Evolutionary conservation across 1,140 invertebrate species (phyloP), one percentile per base, ranked within the genome.

Genomic region (Achroia grisella): DNA sequence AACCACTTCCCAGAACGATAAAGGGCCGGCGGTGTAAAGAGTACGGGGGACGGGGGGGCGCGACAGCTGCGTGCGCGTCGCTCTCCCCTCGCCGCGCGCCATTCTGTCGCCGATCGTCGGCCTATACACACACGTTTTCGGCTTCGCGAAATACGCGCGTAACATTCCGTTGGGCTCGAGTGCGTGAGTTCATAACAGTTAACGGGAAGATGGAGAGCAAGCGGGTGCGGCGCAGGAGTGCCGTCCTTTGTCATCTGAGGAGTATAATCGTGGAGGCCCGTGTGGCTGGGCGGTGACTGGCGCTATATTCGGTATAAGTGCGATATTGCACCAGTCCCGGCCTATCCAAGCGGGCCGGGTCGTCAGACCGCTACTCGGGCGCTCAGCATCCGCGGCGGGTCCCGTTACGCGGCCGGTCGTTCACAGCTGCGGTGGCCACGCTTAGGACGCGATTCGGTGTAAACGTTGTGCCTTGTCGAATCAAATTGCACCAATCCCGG

Each of bases 281-380:
- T 53, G 71, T 84, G 80, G 75, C 59, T 73, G 67, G 80, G 77
- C 66, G 56, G 80, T 76, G 80, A 81, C 64, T 71, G 78, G 74
- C 41, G 80, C 77, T 74, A 84, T 82, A 84, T 84, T 84, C 70
- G 62, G 71, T 80, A 57, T 13, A 56, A 45, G 69, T 64, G 59
- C 75, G 66, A 84, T 84, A 84, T 84, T 84, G 80, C 80, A 84
- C 80, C 80, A 84, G 80, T 84, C 80, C 80, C 80, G 80, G 80
- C 77, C 76, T 80, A 79, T 80, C 78, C 80, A 78, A 76, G 67
- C 80, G 77, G 80, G 77, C 76, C 70, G 68, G 65, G 62, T 56
- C 79, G 71, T 68, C 73, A 74, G 58, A 81, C 75, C 79, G 80
- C 77, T 81, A 80, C 58, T 54, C 63, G 44, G 48, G 53, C 56